These are phyloP conservation scores for Canis aureus DNA, from an alignment of 2,113 vertebrate species.

Conservation along the genomic window DNA sequence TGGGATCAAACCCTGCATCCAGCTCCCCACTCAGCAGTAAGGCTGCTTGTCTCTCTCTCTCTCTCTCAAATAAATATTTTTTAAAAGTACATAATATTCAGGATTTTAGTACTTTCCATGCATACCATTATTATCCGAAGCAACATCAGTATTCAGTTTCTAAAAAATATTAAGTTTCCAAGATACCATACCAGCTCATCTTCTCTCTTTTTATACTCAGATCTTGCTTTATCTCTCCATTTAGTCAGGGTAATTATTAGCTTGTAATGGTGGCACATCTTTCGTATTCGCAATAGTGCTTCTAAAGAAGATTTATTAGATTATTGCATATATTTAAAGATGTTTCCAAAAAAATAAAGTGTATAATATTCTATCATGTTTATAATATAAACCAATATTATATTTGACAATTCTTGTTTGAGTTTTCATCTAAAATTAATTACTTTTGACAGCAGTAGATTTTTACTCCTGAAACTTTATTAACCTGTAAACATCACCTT, in stretches of 20 bases:
- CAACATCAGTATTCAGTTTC: background rate
- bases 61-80: background rate
- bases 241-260: background rate
- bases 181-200: conserved; percentile 69
- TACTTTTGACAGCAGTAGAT: background rate
- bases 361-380: background rate
- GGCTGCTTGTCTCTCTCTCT: background rate
- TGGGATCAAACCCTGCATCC: background rate
- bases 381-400: background rate
- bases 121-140: background rate
- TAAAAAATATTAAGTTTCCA: conserved; percentile 32
- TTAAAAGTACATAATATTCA: conserved; percentile 22
- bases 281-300: background rate
- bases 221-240: conserved; percentile 57
- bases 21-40: background rate
- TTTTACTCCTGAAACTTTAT: background rate
- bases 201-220: conserved; percentile 29
- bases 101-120: conserved; percentile 32
- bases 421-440: conserved; percentile 49
- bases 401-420: background rate
- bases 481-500: conserved; percentile 8
- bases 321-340: background rate
- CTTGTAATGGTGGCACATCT: background rate
- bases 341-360: conserved; percentile 32
- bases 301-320: conserved; percentile 64